phyloP scores from a whole-genome alignment of 2,113 vertebrate species.

The Tretioscincus oriximinensis region DNA sequence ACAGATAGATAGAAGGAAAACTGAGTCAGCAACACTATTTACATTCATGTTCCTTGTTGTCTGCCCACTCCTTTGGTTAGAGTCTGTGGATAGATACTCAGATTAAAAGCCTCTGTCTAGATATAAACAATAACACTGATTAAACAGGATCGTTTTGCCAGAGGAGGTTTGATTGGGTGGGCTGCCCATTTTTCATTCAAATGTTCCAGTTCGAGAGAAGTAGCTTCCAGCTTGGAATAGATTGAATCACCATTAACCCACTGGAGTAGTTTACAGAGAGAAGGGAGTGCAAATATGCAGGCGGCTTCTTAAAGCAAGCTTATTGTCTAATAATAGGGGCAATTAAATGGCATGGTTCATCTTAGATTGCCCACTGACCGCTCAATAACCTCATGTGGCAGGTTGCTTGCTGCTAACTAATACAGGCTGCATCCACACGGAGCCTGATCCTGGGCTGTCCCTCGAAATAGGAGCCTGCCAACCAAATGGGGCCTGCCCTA shows the following conservation, averaged over 20 bases:
- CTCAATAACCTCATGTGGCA: constrained; percentile 54
- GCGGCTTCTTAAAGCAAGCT: constrained; percentile 69
- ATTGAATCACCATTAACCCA: constrained; percentile 79
- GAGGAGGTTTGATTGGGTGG: constrained; percentile 67
- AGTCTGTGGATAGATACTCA: constrained; percentile 80
- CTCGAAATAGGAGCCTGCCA: no score
- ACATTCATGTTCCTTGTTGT: constrained; percentile 61
- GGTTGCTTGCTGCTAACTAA: constrained; percentile 45
- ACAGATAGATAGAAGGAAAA: constrained; percentile 83
- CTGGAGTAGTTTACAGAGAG: constrained; percentile 61
- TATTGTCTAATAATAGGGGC: constrained; percentile 67
- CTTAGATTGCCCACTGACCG: constrained; percentile 56
- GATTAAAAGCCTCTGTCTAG: constrained; percentile 89
- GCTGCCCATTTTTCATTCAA: constrained; percentile 82
- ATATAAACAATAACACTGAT: constrained; percentile 88
- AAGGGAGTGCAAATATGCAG: constrained; percentile 44
- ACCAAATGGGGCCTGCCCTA: no score
- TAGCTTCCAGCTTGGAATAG: constrained; percentile 78
- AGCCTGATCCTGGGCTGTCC: no score
- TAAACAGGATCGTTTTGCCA: constrained; percentile 80
- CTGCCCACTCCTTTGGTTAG: constrained; percentile 68
- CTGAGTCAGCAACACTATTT: constrained; percentile 82
- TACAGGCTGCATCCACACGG: no score
- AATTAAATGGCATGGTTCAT: constrained; percentile 70
- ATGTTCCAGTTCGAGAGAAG: constrained; percentile 67